Conservation (phyloP, 2,888 invertebrate species). For the Andricus quercusramuli region DNA sequence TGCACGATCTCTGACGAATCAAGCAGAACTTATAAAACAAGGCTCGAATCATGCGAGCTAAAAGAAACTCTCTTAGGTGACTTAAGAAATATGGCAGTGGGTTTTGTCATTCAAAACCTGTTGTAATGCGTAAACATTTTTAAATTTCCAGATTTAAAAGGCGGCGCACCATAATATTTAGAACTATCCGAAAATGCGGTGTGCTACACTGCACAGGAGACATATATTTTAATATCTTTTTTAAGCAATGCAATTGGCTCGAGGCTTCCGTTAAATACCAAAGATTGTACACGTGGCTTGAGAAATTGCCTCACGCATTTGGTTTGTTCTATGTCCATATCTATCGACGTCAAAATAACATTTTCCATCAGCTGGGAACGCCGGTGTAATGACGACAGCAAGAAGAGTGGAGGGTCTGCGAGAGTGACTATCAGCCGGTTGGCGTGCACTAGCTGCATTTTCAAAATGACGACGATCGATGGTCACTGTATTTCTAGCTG, state of each 20-base stretch:
- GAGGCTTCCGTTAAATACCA: neutral
- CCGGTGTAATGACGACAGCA: neutral
- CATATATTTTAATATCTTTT: neutral
- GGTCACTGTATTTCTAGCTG: neutral
- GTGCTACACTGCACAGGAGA: neutral
- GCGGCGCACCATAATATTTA: neutral
- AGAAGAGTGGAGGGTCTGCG: neutral
- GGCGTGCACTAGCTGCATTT: neutral
- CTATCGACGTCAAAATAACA: slow-evolving; percentile 8
- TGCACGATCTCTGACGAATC: neutral
- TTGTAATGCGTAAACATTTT: neutral
- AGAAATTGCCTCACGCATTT: neutral
- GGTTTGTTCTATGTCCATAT: neutral
- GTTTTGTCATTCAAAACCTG: slow-evolving; percentile 12
- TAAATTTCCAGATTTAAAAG: neutral
- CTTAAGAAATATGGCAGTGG: neutral
- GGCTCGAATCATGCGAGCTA: neutral
- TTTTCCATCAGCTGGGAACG: slow-evolving; percentile 9
- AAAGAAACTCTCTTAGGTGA: neutral
- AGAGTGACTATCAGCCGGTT: slow-evolving; percentile 8
- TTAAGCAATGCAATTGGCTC: neutral
- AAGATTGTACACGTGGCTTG: neutral
- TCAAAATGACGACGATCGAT: slow-evolving; percentile 2
- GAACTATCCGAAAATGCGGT: neutral
- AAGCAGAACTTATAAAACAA: slow-evolving; percentile 10